Percentiles rank a stretch among this genome's conserved stretches.
phyloP scores from a whole-genome alignment of 1,140 invertebrate genomes.

The Chelonus insularis region DNA sequence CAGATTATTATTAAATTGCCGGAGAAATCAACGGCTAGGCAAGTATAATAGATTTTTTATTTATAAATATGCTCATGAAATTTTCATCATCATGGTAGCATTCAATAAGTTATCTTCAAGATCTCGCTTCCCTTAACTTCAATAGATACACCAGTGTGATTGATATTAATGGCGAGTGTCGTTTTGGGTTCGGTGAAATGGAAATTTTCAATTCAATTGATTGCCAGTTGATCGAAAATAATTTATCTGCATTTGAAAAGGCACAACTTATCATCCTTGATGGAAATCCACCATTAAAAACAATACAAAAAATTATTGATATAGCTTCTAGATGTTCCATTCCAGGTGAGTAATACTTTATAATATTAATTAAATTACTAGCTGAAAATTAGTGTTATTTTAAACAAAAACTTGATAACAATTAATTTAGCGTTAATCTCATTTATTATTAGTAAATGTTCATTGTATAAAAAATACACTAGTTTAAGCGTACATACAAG shows the following conservation, averaged over 20 bases:
- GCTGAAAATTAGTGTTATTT: no score
- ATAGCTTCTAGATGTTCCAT: slow-evolving; percentile 65
- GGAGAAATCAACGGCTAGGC: slow-evolving; percentile 54
- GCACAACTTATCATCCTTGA: slow-evolving; percentile 79
- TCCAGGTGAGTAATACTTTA: slow-evolving; percentile 65
- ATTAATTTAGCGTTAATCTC: no score
- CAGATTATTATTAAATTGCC: slow-evolving; percentile 42
- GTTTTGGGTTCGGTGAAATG: slow-evolving; percentile 83
- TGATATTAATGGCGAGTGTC: slow-evolving; percentile 73
- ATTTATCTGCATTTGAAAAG: slow-evolving; percentile 46
- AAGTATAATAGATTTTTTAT: slow-evolving; percentile 21
- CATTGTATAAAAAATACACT: no score
- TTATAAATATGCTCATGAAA: no score
- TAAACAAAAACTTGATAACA: no score
- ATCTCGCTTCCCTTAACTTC: no score
- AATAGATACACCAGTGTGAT: slow-evolving; percentile 73
- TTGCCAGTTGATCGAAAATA: slow-evolving; percentile 62
- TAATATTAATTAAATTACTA: no score
- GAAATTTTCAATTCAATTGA: slow-evolving; percentile 74
- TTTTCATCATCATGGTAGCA: no score
- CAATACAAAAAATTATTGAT: slow-evolving; percentile 68
- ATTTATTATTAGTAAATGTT: no score
- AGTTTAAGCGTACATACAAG: no score
- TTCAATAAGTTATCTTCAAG: no score
- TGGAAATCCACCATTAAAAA: slow-evolving; percentile 72